Evolutionary conservation across 2,888 invertebrate species (phyloP).

Genomic region (Leptinotarsa peninsularis): DNA sequence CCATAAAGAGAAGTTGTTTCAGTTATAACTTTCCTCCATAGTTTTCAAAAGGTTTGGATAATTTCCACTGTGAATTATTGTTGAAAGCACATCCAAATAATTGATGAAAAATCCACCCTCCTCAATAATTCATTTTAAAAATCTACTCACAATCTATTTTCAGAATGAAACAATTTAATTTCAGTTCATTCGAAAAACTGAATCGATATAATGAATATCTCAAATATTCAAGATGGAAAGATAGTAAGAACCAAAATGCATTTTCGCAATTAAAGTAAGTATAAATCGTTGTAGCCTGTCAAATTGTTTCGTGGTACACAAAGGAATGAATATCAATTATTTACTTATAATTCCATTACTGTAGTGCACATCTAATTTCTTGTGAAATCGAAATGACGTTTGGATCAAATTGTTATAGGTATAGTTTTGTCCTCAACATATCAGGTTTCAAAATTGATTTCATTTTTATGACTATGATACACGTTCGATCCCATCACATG

Average conservation of each 20-base stretch:
- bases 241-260: background rate
- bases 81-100: background rate
- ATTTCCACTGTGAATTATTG: background rate
- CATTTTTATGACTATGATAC: no score
- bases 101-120: background rate
- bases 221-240: background rate
- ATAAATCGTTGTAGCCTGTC: slow-evolving; percentile 32
- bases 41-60: no score
- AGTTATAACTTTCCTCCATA: no score
- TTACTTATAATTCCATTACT: background rate
- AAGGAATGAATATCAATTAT: slow-evolving; percentile 24
- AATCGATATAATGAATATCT: background rate
- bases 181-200: background rate
- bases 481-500: no score
- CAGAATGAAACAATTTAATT: background rate
- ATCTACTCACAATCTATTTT: background rate
- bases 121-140: background rate
- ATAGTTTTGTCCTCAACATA: no score
- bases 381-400: background rate
- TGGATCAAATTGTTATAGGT: no score
- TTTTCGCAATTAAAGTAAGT: slow-evolving; percentile 32
- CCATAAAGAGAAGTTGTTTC: no score
- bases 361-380: background rate
- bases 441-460: no score
- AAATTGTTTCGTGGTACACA: slow-evolving; percentile 28